phyloP scores from a whole-genome alignment of 1,140 invertebrate genomes.

The Megalonaias nervosa region DNA sequence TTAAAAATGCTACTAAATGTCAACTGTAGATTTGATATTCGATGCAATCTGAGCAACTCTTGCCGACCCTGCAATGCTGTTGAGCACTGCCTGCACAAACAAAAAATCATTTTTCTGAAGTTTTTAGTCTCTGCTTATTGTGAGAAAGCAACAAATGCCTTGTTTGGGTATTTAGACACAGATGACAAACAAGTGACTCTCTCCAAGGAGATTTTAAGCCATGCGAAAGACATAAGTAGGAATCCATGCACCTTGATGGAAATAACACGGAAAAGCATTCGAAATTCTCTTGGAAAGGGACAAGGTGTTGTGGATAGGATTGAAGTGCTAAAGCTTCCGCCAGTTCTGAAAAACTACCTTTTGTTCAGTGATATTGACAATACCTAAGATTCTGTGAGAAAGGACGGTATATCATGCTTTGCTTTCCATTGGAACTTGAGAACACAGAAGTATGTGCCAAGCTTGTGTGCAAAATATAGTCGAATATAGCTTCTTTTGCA shows the following conservation, averaged over 20 bases:
- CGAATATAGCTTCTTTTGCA: no score
- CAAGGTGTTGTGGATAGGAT: slow-evolving; percentile 38
- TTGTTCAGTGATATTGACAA: slow-evolving; percentile 50
- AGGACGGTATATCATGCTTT: no score
- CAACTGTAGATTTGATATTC: slow-evolving; percentile 49
- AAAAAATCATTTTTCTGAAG: slow-evolving; percentile 46
- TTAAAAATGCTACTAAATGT: slow-evolving; percentile 54
- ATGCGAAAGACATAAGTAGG: slow-evolving; percentile 32
- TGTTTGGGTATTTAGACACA: slow-evolving; percentile 28
- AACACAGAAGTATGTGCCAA: no score
- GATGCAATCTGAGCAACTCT: slow-evolving; percentile 47
- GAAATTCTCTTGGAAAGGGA: slow-evolving; percentile 37
- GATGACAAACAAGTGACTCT: slow-evolving; percentile 27
- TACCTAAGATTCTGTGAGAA: no score
- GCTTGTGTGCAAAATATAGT: no score
- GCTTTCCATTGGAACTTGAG: no score
- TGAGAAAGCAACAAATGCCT: slow-evolving; percentile 53
- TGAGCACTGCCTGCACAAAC: slow-evolving; percentile 55
- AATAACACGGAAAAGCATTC: slow-evolving; percentile 47
- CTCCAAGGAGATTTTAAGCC: slow-evolving; percentile 18
- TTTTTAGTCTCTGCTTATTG: slow-evolving; percentile 56
- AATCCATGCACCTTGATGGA: slow-evolving; percentile 49
- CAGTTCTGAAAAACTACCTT: slow-evolving; percentile 49
- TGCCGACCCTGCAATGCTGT: slow-evolving; percentile 59
- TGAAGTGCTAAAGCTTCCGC: slow-evolving; percentile 49